Base-by-base conservation (phyloP, 2,113 vertebrate species). In the Pluvialis apricaria region DNA sequence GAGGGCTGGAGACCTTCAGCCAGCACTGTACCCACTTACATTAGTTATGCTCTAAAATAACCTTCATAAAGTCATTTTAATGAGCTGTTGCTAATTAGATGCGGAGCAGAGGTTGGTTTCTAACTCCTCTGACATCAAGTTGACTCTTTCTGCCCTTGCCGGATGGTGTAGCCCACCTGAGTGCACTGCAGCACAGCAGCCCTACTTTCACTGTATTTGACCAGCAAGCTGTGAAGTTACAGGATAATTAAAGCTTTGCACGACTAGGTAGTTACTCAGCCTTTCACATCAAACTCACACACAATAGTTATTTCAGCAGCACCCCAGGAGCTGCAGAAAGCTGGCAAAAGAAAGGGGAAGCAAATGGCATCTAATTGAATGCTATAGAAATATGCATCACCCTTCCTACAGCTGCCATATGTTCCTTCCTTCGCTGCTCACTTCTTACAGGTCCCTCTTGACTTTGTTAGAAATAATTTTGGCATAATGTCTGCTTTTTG, bases 401-500 rank as follows among this genome's bases (percentile, higher is more conserved):
- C 65, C 80, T 82, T 96, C 76, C 61, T 93, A 90, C 76, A 88
- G 73, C 80, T 95, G 44, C 88, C 91, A 51, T 95, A 84, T 61
- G 88, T 34, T 88, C 49, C 72, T 65, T 90, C 65, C 90, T 71
- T 55, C 0, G 0, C 81, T 96, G 92, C 83, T 96, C 81, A 25
- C 66, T 94, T 92, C 92, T 85, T 34, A n/a, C 26, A 79, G 73
- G 34, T 34, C 44, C 12, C n/a, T 84, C 73, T 47, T 66, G 85
- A 38, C 76, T 71, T 84, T 49, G 45, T 47, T 31, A 57, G 61
- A 19, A 58, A 28, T 51, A 78, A 61, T 79, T 94, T 45, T 90
- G 77, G 52, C 49, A 32, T 28, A 12, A 25, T 11, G 28, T 32
- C 64, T 94, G 38, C 26, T 85, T 82, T 87, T 69, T 61, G 29